phyloP scores from a whole-genome alignment of 2,888 invertebrate species.

The Unio pictorum region DNA sequence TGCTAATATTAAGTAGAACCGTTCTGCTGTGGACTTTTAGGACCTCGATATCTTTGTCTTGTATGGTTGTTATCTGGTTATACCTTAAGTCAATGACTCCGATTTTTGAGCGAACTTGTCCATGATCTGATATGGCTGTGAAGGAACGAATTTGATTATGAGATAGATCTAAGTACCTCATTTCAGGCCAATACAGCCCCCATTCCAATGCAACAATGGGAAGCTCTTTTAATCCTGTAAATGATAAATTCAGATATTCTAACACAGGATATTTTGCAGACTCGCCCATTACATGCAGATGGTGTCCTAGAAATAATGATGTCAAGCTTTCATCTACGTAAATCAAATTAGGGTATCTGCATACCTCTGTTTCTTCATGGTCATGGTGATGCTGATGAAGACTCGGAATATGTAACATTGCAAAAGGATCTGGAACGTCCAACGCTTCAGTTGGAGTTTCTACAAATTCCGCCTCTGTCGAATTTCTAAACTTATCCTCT shows the following conservation, averaged over 20 bases:
- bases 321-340: constrained; percentile 30
- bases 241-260: constrained; percentile 30
- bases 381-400: constrained; percentile 12
- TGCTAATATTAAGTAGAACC: constrained; percentile 35
- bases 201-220: constrained; percentile 26
- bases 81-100: constrained; percentile 38
- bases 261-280: constrained; percentile 18
- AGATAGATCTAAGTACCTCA: constrained; percentile 37
- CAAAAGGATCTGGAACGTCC: constrained; percentile 15
- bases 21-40: constrained; percentile 21
- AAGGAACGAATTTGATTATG: constrained; percentile 32
- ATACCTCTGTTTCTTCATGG: constrained; percentile 10
- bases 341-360: constrained; percentile 9
- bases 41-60: constrained; percentile 23
- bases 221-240: constrained; percentile 14
- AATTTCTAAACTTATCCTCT: no score
- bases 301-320: constrained; percentile 10
- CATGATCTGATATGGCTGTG: constrained; percentile 22
- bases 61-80: constrained; percentile 45
- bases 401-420: constrained; percentile 6
- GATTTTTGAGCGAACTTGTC: constrained; percentile 8
- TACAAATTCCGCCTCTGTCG: no score
- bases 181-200: constrained; percentile 33
- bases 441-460: constrained; percentile 4
- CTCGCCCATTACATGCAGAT: constrained; percentile 22